Evolutionary conservation across 2,888 invertebrate species (phyloP), one percentile per base, ranked within the genome.

Genomic region (Lasiommata megera): DNA sequence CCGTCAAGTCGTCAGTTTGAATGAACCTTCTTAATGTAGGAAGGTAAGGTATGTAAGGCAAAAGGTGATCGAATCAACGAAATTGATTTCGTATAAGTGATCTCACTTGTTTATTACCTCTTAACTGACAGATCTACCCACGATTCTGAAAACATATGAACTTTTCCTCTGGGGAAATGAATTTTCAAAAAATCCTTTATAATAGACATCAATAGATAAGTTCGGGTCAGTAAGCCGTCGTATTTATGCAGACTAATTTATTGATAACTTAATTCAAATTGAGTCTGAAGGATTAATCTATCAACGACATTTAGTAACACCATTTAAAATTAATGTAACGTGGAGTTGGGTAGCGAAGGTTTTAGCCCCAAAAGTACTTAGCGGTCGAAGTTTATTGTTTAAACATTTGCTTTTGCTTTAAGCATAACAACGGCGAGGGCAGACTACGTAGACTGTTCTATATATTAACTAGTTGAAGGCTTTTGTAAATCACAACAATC

Each of bases 301-400:
- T 56, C 23, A 52, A 41, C 34, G 41, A 16, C 28, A 55, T 55
- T 47, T 52, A 38, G 50, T 38, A 50, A 23, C 36, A 38, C 12
- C 51, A 41, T 54, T 28, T 41, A 41, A 46, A 46, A 37, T 52
- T 50, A 52, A 59, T 47, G 46, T 55, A 44, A 40, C 40, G 12
- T 46, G 28, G 43, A 54, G 50, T 51, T 28, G 18, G 23, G 28
- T 44, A 41, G 31, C 31, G 37, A 56, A 44, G 51, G 36, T 17
- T 44, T 12, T 28, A 51, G 18, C 9, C 40, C 16, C 29, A 9
- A 52, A 52, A 52, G 46, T 34, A 40, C 53, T 56, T 53, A 60
- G 48, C 37, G 52, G 43, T 28, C 12, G 12, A 54, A 60, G 34
- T 50, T 53, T 50, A 60, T 57, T 54, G 46, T 54, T 54, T 54